Conservation (phyloP, 2,797 vertebrate species). For the Danio kyathit region DNA sequence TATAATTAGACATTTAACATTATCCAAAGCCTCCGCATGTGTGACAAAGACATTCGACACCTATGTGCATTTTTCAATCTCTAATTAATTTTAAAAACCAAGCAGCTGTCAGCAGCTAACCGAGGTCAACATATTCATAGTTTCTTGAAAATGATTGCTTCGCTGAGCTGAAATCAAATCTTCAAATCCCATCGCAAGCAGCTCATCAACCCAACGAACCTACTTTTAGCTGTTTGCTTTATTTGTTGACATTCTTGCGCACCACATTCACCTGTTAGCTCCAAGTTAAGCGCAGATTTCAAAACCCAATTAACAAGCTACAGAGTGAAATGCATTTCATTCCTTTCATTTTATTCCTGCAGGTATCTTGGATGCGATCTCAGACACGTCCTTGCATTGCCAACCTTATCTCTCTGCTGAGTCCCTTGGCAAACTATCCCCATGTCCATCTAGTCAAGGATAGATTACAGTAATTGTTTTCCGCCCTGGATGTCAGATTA, state of each 20-base stretch:
- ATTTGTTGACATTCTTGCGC: background rate
- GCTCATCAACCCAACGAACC: background rate
- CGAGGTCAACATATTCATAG: constrained; percentile 36
- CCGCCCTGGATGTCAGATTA: constrained; percentile 46
- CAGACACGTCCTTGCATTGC: constrained; percentile 45
- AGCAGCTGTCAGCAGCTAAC: constrained; percentile 34
- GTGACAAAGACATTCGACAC: constrained; percentile 19
- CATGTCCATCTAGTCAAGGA: constrained; percentile 54
- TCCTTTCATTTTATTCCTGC: constrained; percentile 2
- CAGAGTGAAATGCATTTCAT: background rate
- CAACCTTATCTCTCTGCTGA: constrained; percentile 41
- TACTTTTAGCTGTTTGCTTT: constrained; percentile 1
- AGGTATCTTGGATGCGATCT: constrained; percentile 44
- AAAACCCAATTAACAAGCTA: constrained; percentile 5
- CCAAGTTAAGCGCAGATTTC: background rate
- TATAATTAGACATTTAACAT: constrained; percentile 38
- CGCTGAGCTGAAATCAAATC: constrained; percentile 15
- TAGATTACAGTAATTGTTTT: constrained; percentile 62
- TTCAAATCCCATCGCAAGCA: constrained; percentile 9
- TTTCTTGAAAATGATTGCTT: constrained; percentile 20
- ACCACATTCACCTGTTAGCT: background rate
- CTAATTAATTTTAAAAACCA: constrained; percentile 28
- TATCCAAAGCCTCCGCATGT: constrained; percentile 22
- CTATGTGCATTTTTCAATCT: constrained; percentile 10
- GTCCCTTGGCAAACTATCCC: constrained; percentile 40